These are phyloP conservation scores for Alviniconcha strummeri DNA, from an alignment of 2,888 invertebrate genomes.

Conservation along the genomic window DNA sequence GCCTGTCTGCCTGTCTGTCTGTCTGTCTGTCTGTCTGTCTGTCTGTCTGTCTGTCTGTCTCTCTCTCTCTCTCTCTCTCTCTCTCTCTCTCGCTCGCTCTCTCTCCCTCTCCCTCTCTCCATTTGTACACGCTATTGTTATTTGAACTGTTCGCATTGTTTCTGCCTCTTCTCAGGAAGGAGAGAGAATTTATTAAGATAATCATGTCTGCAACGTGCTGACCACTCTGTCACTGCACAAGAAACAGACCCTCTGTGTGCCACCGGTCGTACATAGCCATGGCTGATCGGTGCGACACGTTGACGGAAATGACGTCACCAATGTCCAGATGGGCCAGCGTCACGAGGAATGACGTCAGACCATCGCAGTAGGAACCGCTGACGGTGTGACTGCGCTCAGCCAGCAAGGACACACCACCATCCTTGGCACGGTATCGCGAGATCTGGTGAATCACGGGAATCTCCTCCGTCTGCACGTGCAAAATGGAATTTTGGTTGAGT, in stretches of 20 bases:
- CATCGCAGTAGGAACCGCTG: neutral
- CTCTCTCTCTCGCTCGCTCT: neutral
- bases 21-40: neutral
- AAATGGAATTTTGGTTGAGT: no score
- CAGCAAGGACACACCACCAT: neutral
- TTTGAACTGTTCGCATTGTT: neutral
- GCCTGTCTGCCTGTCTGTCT: no score
- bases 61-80: no score
- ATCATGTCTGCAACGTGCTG: neutral
- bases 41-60: neutral
- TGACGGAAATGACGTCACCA: slow-evolving; percentile 9
- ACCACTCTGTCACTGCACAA: neutral
- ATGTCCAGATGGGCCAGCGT: neutral
- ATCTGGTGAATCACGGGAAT: slow-evolving; percentile 1
- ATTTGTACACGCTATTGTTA: neutral
- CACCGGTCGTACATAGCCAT: slow-evolving; percentile 12
- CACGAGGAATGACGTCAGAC: slow-evolving; percentile 14
- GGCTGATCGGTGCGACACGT: neutral
- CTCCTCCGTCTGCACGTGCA: neutral
- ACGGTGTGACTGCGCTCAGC: neutral
- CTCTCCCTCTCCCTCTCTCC: neutral
- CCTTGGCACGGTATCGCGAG: neutral
- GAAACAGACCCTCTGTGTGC: slow-evolving; percentile 1
- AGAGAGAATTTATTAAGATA: neutral
- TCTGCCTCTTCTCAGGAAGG: neutral